phyloP scores from a whole-genome alignment of 2,113 vertebrate species.

The Ptilorrhoa leucosticta region DNA sequence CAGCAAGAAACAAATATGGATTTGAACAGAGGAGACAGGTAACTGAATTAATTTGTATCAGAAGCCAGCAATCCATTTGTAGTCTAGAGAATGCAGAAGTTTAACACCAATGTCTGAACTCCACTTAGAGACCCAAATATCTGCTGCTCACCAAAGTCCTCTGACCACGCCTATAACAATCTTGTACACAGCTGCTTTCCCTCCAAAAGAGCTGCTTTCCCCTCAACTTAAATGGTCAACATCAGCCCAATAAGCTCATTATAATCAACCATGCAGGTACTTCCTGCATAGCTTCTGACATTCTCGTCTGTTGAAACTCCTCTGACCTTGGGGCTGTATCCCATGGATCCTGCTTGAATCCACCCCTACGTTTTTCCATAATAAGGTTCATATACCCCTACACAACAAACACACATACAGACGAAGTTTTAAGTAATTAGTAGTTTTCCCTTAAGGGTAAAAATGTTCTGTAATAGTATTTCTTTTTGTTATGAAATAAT shows the following conservation, averaged over 20 bases:
- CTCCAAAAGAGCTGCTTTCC: background rate
- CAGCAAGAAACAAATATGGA: background rate
- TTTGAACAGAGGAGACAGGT: background rate
- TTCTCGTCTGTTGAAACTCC: conserved; percentile 14
- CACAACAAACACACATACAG: background rate
- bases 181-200: background rate
- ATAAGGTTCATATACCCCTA: background rate
- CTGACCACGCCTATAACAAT: background rate
- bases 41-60: background rate
- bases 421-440: conserved; percentile 17
- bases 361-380: background rate
- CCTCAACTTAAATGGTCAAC: background rate
- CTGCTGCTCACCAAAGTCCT: background rate
- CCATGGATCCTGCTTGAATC: conserved; percentile 27
- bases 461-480: conserved; percentile 36
- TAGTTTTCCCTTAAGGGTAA: conserved; percentile 39
- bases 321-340: conserved; percentile 15
- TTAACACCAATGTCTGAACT: background rate
- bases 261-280: background rate
- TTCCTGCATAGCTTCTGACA: conserved; percentile 11
- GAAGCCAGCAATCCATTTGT: background rate
- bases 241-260: background rate
- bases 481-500: conserved; percentile 66
- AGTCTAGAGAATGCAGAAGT: background rate
- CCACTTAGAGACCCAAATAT: background rate